These are phyloP conservation scores for Clunio marinus DNA, from an alignment of 2,888 invertebrate species.

Conservation along the genomic window DNA sequence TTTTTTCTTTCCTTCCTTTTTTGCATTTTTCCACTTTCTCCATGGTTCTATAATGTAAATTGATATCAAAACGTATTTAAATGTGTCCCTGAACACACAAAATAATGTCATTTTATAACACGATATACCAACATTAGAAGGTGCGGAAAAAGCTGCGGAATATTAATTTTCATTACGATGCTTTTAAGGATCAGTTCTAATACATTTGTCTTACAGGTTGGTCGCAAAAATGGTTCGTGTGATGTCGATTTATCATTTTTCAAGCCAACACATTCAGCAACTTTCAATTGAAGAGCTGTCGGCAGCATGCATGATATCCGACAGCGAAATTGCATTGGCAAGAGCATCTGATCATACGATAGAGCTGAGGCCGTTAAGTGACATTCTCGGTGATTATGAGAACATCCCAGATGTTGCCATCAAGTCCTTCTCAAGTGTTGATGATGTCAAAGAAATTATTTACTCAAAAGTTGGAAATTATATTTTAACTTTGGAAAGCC, in stretches of 20 bases:
- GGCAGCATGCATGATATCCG: conserved; percentile 9
- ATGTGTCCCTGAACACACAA: no score
- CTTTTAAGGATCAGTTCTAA: background rate
- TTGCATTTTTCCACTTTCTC: no score
- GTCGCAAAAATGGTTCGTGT: conserved; percentile 30
- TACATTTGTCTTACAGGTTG: background rate
- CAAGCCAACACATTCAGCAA: conserved; percentile 22
- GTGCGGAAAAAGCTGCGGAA: no score
- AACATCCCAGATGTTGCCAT: background rate
- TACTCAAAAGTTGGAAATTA: conserved; percentile 23
- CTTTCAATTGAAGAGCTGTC: conserved; percentile 6
- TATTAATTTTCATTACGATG: background rate
- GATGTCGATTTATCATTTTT: conserved; percentile 30
- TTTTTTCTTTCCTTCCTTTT: no score
- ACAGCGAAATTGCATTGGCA: conserved; percentile 6
- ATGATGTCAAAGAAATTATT: conserved; percentile 28
- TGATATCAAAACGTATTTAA: no score
- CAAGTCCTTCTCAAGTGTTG: conserved; percentile 29
- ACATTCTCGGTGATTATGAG: background rate
- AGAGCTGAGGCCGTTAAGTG: conserved; percentile 13
- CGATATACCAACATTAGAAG: no score
- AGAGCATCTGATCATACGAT: conserved; percentile 25
- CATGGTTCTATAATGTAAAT: no score
- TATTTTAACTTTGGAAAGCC: background rate
- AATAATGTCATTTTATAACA: no score